phyloP scores from a whole-genome alignment of 2,113 vertebrate species.

The Coturnix japonica region DNA sequence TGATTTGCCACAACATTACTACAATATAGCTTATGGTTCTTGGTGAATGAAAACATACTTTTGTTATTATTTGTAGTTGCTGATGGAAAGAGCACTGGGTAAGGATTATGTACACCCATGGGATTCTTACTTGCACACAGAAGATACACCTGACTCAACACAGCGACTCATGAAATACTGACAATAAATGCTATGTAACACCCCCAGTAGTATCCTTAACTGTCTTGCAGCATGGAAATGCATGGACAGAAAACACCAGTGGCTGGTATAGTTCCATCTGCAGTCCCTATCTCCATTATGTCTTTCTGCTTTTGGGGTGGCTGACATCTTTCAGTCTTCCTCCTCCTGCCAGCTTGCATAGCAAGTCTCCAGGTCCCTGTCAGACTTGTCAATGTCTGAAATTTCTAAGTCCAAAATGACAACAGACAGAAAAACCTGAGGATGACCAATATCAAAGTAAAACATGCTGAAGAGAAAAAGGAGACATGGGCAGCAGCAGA shows the following conservation, averaged over 20 bases:
- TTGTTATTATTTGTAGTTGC: neutral
- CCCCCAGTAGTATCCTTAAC: fast-evolving
- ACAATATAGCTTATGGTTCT: neutral
- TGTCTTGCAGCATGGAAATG: neutral
- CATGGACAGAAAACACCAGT: fast-evolving
- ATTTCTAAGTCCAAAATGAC: neutral
- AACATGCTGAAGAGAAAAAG: neutral
- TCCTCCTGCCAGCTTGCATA: neutral
- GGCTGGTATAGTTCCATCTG: neutral
- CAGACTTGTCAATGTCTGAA: neutral
- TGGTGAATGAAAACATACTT: neutral
- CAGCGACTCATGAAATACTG: neutral
- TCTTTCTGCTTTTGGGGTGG: neutral
- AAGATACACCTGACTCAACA: neutral
- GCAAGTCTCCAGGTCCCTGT: neutral
- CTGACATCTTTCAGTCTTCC: neutral
- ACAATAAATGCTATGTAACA: neutral
- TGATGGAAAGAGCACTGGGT: neutral
- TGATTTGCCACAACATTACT: neutral
- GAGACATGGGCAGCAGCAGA: neutral
- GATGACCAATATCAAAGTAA: neutral
- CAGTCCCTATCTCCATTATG: fast-evolving
- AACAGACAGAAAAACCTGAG: neutral
- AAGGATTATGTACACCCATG: neutral
- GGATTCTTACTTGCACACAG: neutral